Evolutionary conservation across 2,113 vertebrate genomes (phyloP), one percentile per base, ranked within the genome.

Genomic region (Syngnathus scovelli): DNA sequence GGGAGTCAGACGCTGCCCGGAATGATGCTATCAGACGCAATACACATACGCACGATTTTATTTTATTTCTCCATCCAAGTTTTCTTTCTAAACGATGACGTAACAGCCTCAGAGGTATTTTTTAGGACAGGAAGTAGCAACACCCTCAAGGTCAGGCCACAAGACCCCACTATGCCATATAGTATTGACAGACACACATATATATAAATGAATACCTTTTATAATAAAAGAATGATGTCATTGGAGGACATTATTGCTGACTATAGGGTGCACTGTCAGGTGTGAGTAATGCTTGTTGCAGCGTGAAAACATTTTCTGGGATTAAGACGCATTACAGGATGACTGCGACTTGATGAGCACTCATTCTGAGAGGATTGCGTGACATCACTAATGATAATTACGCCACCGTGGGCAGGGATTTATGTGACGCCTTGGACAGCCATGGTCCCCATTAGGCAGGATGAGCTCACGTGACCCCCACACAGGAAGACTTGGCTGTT

Each of bases 321-420:
- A 83, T 87, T 81, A 81, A 0, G 3, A 67, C 8, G 36, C 61
- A 55, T 55, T 64, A 54, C 33, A 72, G 77, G 75, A 81, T 83
- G 82, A 71, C 78, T 80, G 69, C 41, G 70, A 6, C 55, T 71
- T 65, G 77, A 83, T 80, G 70, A 78, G 71, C 54, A 71, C 63
- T 49, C 67, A 80, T 83, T 85, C 37, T 7, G 41, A 78, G 67
- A 64, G 67, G 74, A 77, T 74, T 21, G 64, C 18, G 66, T 74
- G 85, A 81, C 80, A 68, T 78, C 79, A 82, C 80, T 77, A 64
- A 74, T 78, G 76, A 76, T 83, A 83, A 85, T 79, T 15, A 77
- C 37, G 63, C n/a, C 54, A 69, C 76, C 69, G 72, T 70, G 9
- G 49, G 62, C 61, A 73, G 58, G 58, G 76, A 72, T 72, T 73